A percentile compares a stretch with the other conserved stretches of the same genome.
Evolutionary conservation across 2,888 invertebrate species (phyloP).

Genomic region (Lagria hirta): DNA sequence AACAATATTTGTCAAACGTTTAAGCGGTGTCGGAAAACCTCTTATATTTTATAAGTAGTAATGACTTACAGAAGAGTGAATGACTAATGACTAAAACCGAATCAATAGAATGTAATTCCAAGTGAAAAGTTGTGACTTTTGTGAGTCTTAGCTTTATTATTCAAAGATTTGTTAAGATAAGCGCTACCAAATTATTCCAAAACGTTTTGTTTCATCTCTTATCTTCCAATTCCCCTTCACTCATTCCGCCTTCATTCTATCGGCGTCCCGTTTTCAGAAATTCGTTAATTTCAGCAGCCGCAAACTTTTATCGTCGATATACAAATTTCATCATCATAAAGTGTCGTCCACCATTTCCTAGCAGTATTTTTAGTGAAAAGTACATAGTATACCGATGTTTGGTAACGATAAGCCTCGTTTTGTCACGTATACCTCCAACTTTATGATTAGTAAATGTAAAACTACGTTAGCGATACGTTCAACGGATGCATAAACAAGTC

Average conservation of each 20-base stretch:
- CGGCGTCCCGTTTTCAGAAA: slow-evolving; percentile 12
- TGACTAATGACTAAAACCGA: no score
- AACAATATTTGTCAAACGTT: no score
- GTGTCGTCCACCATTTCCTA: slow-evolving; percentile 24
- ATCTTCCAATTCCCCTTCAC: slow-evolving; percentile 12
- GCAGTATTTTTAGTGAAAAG: slow-evolving; percentile 31
- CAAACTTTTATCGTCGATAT: slow-evolving; percentile 20
- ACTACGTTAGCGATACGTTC: slow-evolving; percentile 18
- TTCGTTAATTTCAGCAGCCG: slow-evolving; percentile 20
- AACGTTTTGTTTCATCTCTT: slow-evolving; percentile 11
- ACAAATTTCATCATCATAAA: slow-evolving; percentile 24
- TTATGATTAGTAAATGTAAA: slow-evolving; percentile 37
- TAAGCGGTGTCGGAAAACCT: no score
- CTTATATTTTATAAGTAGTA: no score
- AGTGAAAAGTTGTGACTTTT: no score
- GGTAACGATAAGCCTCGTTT: slow-evolving; percentile 32
- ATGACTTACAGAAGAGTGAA: no score
- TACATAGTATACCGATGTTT: slow-evolving; percentile 30
- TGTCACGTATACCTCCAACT: slow-evolving; percentile 36
- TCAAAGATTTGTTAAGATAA: no score
- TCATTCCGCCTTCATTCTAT: slow-evolving; percentile 11
- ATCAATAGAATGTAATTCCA: no score
- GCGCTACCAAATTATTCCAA: background rate
- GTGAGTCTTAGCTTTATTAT: no score
- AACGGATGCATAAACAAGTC: slow-evolving; percentile 15